These are phyloP conservation scores for Semicossyphus pulcher DNA, from an alignment of 2,113 vertebrate genomes.

Conservation along the genomic window DNA sequence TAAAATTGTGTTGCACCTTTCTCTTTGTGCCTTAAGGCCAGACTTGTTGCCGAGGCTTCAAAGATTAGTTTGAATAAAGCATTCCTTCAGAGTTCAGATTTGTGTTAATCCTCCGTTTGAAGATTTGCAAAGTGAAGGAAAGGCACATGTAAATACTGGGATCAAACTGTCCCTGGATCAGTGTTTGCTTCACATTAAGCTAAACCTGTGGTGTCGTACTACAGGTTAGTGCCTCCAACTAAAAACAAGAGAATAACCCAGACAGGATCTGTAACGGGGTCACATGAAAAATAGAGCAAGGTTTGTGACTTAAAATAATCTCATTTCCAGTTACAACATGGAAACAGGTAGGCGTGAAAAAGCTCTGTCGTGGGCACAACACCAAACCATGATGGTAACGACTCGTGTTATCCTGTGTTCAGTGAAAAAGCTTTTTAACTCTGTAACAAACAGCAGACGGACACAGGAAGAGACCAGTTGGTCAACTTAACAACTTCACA, in stretches of 20 bases:
- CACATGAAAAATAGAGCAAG: constrained; percentile 19
- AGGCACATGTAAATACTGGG: constrained; percentile 17
- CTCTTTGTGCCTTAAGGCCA: background rate
- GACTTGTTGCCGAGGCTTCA: constrained; percentile 18
- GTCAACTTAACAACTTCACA: too few relatives aligned
- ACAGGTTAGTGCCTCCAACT: background rate
- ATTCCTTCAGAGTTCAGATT: constrained; percentile 4
- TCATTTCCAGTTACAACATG: background rate
- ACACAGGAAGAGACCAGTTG: too few relatives aligned
- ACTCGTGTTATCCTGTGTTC: too few relatives aligned
- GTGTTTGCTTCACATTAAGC: background rate
- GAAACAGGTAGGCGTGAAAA: too few relatives aligned
- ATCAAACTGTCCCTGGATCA: background rate
- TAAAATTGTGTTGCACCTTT: background rate
- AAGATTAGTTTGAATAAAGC: constrained; percentile 16
- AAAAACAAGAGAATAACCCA: background rate
- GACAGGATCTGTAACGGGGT: constrained; percentile 29
- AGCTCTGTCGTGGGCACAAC: too few relatives aligned
- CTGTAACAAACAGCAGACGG: too few relatives aligned
- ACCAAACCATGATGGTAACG: too few relatives aligned
- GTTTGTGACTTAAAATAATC: constrained; percentile 8
- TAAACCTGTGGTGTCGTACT: background rate
- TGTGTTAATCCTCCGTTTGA: constrained; percentile 29
- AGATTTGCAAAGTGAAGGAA: background rate
- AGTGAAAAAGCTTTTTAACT: too few relatives aligned